phyloP scores from a whole-genome alignment of 2,113 vertebrate species.

The Tinamus guttatus region DNA sequence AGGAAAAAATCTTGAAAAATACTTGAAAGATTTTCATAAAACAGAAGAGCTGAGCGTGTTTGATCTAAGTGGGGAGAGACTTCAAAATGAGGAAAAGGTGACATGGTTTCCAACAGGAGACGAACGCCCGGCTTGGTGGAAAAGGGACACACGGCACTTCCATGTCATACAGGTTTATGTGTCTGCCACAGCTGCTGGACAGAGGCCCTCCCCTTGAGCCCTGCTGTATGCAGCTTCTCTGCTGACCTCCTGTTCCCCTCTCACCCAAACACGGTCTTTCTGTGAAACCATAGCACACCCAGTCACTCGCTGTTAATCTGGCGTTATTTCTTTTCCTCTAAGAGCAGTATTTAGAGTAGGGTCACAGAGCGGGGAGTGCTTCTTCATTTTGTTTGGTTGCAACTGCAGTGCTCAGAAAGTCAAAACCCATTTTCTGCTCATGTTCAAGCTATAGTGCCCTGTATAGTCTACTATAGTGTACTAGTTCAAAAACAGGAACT shows the following conservation, averaged over 20 bases:
- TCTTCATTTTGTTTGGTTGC: accelerated
- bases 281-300: too few species aligned
- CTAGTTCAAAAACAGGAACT: accelerated
- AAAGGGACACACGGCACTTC: neutral
- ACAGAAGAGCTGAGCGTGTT: too few species aligned
- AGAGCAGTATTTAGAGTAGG: neutral
- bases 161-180: neutral
- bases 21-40: neutral
- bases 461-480: neutral
- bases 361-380: neutral
- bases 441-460: neutral
- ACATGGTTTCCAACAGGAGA: too few species aligned
- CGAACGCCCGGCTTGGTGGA: neutral
- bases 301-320: too few species aligned
- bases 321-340: too few species aligned
- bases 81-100: too few species aligned
- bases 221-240: too few species aligned
- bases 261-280: too few species aligned
- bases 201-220: too few species aligned
- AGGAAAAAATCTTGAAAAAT: neutral
- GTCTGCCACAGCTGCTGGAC: too few species aligned
- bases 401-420: neutral
- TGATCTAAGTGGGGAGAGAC: too few species aligned
- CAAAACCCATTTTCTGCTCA: neutral
- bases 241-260: too few species aligned